phyloP scores from a whole-genome alignment of 2,888 invertebrate species.

The Dynastes maya region DNA sequence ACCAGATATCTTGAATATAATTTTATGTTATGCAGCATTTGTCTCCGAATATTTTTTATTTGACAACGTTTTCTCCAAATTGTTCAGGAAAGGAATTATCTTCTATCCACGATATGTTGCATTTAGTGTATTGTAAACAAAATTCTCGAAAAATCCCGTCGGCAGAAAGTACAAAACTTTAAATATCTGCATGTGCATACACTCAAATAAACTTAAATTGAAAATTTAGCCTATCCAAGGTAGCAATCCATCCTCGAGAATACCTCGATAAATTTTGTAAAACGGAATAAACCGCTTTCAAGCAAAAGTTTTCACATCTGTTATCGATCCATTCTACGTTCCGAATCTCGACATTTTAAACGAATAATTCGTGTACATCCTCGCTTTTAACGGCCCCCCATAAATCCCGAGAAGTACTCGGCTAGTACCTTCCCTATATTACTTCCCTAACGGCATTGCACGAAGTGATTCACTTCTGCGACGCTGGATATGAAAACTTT shows the following conservation, averaged over 20 bases:
- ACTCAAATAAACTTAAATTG: background rate
- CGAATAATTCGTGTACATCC: constrained; percentile 36
- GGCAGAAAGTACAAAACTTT: background rate
- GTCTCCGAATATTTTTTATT: no score
- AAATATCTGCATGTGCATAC: background rate
- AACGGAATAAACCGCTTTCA: background rate
- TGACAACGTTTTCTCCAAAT: no score
- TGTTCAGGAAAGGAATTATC: no score
- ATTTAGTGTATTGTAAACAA: no score
- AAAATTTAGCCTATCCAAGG: background rate
- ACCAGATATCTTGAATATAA: no score
- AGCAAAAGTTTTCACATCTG: constrained; percentile 7
- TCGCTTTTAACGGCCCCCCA: constrained; percentile 33
- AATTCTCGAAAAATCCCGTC: background rate
- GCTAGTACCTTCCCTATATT: background rate
- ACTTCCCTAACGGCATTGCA: constrained; percentile 25
- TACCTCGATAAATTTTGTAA: background rate
- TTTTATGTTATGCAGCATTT: no score
- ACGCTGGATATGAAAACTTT: constrained; percentile 34
- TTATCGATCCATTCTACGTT: constrained; percentile 5
- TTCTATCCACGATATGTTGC: no score
- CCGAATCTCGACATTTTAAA: constrained; percentile 1
- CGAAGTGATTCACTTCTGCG: constrained; percentile 20
- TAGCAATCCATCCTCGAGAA: background rate
- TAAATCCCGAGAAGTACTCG: constrained; percentile 15